Evolutionary conservation across 2,113 vertebrate species (phyloP).

Genomic region (Columbina picui): DNA sequence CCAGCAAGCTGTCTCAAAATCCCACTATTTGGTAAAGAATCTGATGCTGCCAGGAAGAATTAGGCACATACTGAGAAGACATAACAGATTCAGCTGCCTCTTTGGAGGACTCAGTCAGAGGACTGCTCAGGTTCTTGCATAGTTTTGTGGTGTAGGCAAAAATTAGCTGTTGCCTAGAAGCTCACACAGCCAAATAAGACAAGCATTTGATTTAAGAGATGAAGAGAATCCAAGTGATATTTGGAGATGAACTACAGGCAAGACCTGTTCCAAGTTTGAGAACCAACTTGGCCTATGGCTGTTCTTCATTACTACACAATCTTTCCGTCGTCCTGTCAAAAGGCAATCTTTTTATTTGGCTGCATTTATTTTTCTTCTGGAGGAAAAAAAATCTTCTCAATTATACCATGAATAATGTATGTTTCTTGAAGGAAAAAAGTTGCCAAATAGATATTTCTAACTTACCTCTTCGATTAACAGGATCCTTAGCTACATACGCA

Average conservation of each 20-base stretch:
- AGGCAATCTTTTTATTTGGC: neutral
- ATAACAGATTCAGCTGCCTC: neutral
- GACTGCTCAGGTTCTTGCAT: neutral
- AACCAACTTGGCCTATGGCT: neutral
- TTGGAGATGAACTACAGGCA: neutral
- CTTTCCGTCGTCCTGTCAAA: neutral
- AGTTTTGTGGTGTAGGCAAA: neutral
- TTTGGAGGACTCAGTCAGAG: neutral
- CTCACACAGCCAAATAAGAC: neutral
- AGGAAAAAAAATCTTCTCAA: neutral
- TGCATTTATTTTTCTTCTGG: neutral
- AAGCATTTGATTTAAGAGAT: neutral
- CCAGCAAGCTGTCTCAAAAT: neutral
- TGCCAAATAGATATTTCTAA: neutral
- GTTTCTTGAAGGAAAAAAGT: neutral
- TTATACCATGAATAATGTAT: neutral
- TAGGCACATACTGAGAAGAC: neutral
- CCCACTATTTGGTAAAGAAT: neutral
- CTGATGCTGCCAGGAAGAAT: neutral
- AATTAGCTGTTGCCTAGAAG: neutral
- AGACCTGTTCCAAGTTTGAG: neutral
- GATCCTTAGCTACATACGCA: slow-evolving; percentile 98
- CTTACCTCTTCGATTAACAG: slow-evolving; percentile 96
- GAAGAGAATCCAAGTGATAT: neutral
- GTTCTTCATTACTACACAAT: neutral